A percentile compares a stretch with the other conserved stretches of the same genome.
Conservation (phyloP, 30 jellyfish, hydroid and myxozoan genomes). For the Catostylus mosaicus region DNA sequence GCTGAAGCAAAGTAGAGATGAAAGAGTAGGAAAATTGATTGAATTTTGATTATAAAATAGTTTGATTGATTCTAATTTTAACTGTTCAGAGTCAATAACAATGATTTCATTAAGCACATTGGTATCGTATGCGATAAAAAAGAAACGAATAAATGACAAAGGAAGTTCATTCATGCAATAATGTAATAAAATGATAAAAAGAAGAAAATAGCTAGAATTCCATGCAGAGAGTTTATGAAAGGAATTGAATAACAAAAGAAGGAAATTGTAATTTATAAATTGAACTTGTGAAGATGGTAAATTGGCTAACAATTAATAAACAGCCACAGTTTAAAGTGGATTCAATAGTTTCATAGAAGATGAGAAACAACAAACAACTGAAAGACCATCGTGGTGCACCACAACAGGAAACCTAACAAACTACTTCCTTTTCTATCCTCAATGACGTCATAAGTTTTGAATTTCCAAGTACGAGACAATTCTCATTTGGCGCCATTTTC, state of each 20-base stretch:
- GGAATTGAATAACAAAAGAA: neutral
- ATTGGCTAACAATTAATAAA: conserved; percentile 4
- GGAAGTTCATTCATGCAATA: neutral
- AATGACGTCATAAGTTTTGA: conserved; percentile 31
- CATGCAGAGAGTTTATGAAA: no score
- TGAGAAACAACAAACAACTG: conserved; percentile 18
- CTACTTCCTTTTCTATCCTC: conserved; percentile 31
- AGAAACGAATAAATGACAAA: no score
- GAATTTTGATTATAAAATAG: no score
- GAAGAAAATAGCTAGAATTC: neutral
- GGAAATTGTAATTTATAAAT: conserved; percentile 30
- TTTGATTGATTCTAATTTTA: no score
- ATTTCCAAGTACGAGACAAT: conserved; percentile 51
- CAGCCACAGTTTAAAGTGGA: conserved; percentile 5
- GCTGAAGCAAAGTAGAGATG: no score
- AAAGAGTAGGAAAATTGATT: no score
- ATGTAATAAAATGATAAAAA: neutral
- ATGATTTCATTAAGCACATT: no score
- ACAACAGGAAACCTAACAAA: conserved; percentile 53
- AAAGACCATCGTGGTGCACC: conserved; percentile 33
- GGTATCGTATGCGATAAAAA: no score
- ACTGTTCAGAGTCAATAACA: no score
- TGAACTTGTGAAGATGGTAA: neutral
- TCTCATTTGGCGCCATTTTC: conserved; percentile 68
- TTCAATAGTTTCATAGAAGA: neutral